Evolutionary conservation across 64 coral and sea anemone genomes (phyloP).

Genomic region (Actinia equina): DNA sequence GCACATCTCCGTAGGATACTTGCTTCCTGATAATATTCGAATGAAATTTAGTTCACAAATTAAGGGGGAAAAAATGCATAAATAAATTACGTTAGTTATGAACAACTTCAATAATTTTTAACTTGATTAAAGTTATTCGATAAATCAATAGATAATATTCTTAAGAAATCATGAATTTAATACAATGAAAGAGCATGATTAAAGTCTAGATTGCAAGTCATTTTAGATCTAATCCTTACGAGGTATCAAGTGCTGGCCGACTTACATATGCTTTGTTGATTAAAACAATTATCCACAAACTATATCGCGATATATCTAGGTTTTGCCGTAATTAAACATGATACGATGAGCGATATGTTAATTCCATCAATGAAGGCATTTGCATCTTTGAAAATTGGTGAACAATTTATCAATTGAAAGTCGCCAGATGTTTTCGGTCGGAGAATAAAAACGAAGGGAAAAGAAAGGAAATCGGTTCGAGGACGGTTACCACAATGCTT

Average conservation of each 20-base stretch:
- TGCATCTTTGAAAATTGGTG: not conserved
- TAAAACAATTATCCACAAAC: not conserved
- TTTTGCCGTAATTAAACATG: not conserved
- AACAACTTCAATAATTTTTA: not conserved
- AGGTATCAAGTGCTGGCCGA: not conserved
- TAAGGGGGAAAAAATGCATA: not conserved
- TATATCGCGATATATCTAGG: not conserved
- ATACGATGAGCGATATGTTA: constrained; percentile 3
- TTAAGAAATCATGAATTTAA: not conserved
- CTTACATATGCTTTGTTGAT: not conserved
- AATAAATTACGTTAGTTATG: not conserved
- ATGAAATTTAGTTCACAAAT: not conserved
- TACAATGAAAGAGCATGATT: not conserved
- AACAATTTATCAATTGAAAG: not conserved
- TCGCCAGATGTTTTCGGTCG: not conserved
- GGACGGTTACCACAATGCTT: not conserved
- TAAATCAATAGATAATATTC: not conserved
- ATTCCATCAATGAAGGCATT: not conserved
- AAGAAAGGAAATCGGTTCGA: not conserved
- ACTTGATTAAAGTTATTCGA: not conserved
- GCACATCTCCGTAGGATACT: not conserved
- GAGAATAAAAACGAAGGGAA: not conserved
- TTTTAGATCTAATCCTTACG: not conserved
- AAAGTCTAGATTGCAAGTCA: not conserved
- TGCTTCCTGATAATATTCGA: not conserved